phyloP scores from a whole-genome alignment of 2,888 invertebrate genomes.

The Microchrysa polita region DNA sequence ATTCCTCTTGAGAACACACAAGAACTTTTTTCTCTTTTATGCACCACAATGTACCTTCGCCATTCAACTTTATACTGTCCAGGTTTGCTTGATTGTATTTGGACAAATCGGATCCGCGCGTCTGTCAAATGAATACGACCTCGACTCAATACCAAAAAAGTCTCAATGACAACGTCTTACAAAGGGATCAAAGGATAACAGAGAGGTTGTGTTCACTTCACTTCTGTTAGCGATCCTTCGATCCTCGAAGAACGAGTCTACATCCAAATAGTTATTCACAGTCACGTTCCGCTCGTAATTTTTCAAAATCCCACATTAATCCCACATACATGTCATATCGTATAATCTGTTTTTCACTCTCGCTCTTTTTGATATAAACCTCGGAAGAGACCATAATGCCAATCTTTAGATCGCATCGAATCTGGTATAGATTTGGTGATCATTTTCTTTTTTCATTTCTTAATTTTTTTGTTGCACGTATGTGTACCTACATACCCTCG shows the following conservation, averaged over 20 bases:
- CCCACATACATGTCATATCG: conserved; percentile 12
- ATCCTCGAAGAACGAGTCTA: neutral
- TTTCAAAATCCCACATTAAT: conserved; percentile 31
- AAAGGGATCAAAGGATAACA: conserved; percentile 48
- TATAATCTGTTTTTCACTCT: conserved; percentile 14
- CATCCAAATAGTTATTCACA: conserved; percentile 46
- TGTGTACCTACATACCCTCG: too few relatives aligned
- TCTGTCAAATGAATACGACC: neutral
- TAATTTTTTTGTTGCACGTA: conserved; percentile 37
- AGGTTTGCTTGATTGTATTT: conserved; percentile 6
- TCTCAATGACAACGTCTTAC: conserved; percentile 41
- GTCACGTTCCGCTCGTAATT: conserved; percentile 46
- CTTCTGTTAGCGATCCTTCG: conserved; percentile 8
- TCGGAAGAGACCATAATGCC: neutral
- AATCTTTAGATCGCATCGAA: conserved; percentile 8
- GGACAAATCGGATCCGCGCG: neutral
- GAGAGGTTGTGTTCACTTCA: conserved; percentile 22
- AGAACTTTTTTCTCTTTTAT: conserved; percentile 31
- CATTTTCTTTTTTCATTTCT: neutral
- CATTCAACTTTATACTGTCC: neutral
- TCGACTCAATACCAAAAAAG: neutral
- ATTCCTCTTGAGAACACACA: conserved; percentile 45
- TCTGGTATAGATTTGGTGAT: too few relatives aligned
- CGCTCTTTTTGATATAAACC: conserved; percentile 1
- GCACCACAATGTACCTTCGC: neutral